These are phyloP conservation scores for Brachionus angularis DNA, from an alignment of 1,140 invertebrate genomes.

Conservation along the genomic window DNA sequence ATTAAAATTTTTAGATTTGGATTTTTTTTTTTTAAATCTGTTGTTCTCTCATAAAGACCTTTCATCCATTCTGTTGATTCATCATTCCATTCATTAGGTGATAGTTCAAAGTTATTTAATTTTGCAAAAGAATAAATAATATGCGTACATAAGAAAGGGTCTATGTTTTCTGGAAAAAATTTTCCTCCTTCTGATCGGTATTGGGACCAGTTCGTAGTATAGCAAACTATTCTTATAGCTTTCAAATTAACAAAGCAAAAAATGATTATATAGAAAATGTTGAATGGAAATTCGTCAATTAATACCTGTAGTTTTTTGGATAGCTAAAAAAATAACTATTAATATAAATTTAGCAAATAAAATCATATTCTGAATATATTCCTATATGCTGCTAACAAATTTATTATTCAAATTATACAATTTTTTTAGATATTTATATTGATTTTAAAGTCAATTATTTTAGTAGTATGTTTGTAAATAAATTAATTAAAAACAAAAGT, in stretches of 20 bases:
- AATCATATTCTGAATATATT: too few relatives aligned
- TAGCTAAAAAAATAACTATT: too few relatives aligned
- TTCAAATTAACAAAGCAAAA: too few relatives aligned
- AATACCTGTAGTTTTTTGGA: too few relatives aligned
- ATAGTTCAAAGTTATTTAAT: slow-evolving; percentile 63
- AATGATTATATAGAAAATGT: not conserved
- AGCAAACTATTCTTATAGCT: slow-evolving; percentile 65
- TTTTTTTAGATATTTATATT: too few relatives aligned
- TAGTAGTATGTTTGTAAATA: too few relatives aligned
- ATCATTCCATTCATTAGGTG: slow-evolving; percentile 76
- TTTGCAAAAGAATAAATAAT: slow-evolving; percentile 89
- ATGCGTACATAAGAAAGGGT: slow-evolving; percentile 79
- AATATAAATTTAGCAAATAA: too few relatives aligned
- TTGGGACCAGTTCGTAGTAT: slow-evolving; percentile 85
- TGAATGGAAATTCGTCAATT: too few relatives aligned
- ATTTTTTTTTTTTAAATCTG: slow-evolving; percentile 4
- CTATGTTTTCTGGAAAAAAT: slow-evolving; percentile 80
- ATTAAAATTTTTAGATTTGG: slow-evolving; percentile 6
- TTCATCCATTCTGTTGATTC: slow-evolving; percentile 54
- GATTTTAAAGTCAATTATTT: too few relatives aligned
- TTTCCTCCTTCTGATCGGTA: slow-evolving; percentile 77
- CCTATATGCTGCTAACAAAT: too few relatives aligned
- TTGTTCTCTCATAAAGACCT: not conserved
- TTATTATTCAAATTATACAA: too few relatives aligned
- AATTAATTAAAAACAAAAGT: too few relatives aligned